Conservation (phyloP, 2,888 invertebrate genomes). For the Caenorhabditis macrosperma region DNA sequence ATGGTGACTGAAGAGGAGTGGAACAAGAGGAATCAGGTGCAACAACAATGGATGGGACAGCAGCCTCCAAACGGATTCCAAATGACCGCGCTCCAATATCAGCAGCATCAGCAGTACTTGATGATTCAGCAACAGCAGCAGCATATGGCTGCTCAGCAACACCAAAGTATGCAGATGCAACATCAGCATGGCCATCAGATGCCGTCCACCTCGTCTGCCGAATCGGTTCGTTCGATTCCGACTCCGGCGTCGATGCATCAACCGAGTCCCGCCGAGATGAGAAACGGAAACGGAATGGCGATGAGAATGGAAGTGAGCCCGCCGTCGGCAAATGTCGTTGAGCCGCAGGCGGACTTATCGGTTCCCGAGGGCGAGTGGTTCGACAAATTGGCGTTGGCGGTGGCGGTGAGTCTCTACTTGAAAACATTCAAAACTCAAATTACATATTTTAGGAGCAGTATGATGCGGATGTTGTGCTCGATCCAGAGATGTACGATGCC, state of each 20-base stretch:
- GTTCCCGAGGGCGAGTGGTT: conserved; percentile 44
- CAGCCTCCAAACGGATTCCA: conserved; percentile 13
- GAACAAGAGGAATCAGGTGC: conserved; percentile 25
- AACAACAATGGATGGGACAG: conserved; percentile 43
- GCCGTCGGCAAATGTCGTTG: background rate
- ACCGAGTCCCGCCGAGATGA: conserved; percentile 23
- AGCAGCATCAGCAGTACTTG: conserved; percentile 26
- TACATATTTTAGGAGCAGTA: conserved; percentile 16
- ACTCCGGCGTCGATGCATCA: conserved; percentile 43
- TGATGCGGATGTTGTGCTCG: conserved; percentile 5
- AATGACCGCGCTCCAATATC: conserved; percentile 17
- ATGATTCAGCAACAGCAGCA: conserved; percentile 33
- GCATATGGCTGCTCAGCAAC: conserved; percentile 21
- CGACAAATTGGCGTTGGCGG: conserved; percentile 12
- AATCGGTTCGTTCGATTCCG: conserved; percentile 22
- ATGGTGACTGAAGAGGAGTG: conserved; percentile 16
- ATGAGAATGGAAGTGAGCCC: conserved; percentile 12
- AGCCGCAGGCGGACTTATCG: conserved; percentile 14
- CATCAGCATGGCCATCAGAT: conserved; percentile 1
- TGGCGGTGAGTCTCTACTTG: conserved; percentile 45
- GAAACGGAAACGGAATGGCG: conserved; percentile 4
- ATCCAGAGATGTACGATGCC: conserved; percentile 13
- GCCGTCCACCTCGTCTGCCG: conserved; percentile 39
- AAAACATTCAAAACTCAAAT: no score
- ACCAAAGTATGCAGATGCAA: conserved; percentile 11